phyloP scores from a whole-genome alignment of 2,888 invertebrate species.

The Cosmopolites sordidus region DNA sequence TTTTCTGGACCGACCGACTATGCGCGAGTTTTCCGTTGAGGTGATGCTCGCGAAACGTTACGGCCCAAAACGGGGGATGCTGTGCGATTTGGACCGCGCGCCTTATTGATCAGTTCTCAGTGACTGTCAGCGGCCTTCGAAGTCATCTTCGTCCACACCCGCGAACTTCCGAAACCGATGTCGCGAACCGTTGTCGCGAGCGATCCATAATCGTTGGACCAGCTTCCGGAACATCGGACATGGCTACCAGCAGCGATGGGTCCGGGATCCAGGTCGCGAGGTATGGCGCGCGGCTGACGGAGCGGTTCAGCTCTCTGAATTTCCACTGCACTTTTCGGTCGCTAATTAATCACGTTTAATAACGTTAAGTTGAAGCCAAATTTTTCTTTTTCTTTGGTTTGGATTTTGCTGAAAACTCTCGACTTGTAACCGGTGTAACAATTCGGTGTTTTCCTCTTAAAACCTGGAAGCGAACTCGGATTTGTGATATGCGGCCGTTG shows the following conservation, averaged over 20 bases:
- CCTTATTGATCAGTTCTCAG: conserved; percentile 21
- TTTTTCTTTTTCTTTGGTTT: too few relatives aligned
- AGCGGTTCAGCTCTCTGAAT: neutral
- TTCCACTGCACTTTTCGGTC: neutral
- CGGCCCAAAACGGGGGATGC: conserved; percentile 10
- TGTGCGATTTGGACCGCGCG: conserved; percentile 23
- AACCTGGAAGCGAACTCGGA: too few relatives aligned
- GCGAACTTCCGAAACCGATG: conserved; percentile 1
- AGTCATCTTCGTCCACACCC: conserved; percentile 23
- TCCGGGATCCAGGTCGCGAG: conserved; percentile 3
- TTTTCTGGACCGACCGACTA: conserved; percentile 16
- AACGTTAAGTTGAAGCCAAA: neutral
- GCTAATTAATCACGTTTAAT: neutral
- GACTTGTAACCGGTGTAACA: too few relatives aligned
- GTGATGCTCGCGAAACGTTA: conserved; percentile 4
- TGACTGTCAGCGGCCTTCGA: conserved; percentile 14
- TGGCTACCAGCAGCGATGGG: conserved; percentile 16
- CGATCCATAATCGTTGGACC: conserved; percentile 2
- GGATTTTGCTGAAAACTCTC: too few relatives aligned
- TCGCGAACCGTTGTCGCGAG: conserved; percentile 11
- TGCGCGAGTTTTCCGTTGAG: conserved; percentile 14
- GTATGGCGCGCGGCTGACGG: neutral
- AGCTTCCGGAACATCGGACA: conserved; percentile 1
- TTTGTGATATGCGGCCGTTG: neutral
- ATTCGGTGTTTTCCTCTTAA: too few relatives aligned